A percentile compares a stretch with the other conserved stretches of the same genome.
Evolutionary conservation across 2,888 invertebrate genomes (phyloP).

Genomic region (Steromphala cineraria): DNA sequence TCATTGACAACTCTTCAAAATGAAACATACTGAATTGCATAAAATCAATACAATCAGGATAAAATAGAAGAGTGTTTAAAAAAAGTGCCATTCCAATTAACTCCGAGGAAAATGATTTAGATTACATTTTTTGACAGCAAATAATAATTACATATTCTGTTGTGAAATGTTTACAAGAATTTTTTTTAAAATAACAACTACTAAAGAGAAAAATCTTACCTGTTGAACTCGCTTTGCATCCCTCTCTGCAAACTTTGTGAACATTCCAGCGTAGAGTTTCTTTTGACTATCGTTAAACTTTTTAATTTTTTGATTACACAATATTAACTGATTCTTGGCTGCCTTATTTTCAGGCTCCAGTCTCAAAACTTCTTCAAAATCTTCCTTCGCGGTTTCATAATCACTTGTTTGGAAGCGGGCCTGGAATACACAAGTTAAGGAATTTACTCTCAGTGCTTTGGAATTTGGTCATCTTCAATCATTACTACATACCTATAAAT

Average conservation of each 20-base stretch:
- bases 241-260: conserved; percentile 85
- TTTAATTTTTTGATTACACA: conserved; percentile 85
- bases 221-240: conserved; percentile 57
- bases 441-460: background rate
- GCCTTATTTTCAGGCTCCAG: conserved; percentile 91
- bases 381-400: conserved; percentile 84
- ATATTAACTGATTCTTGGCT: conserved; percentile 84
- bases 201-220: conserved; percentile 40
- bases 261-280: conserved; percentile 94
- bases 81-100: too few species aligned
- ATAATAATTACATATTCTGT: too few species aligned
- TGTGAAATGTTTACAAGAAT: too few species aligned
- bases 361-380: conserved; percentile 86
- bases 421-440: conserved; percentile 64
- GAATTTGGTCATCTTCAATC: too few species aligned
- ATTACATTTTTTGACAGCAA: too few species aligned
- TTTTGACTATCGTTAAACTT: conserved; percentile 88
- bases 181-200: too few species aligned
- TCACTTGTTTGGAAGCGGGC: conserved; percentile 86
- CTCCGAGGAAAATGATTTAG: too few species aligned
- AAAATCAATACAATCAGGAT: too few species aligned
- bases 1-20: too few species aligned
- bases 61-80: too few species aligned
- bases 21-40: too few species aligned
- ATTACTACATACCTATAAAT: too few species aligned